These are phyloP conservation scores for Tricholaema leucomelas DNA, from an alignment of 2,113 vertebrate species.

Conservation along the genomic window DNA sequence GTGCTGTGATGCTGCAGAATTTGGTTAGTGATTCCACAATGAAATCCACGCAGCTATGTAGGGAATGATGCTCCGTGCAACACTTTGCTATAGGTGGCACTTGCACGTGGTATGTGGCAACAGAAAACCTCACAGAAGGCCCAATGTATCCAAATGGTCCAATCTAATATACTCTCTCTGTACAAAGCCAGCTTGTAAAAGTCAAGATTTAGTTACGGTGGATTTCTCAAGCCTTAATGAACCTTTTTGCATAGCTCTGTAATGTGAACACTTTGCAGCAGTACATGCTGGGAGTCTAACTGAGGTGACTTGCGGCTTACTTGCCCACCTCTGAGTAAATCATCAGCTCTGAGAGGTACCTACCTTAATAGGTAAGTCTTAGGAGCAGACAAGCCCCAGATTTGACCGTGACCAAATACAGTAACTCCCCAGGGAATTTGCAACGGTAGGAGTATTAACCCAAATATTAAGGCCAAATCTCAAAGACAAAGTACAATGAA, in stretches of 20 bases:
- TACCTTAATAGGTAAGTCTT: neutral
- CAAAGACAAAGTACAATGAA: neutral
- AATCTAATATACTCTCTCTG: neutral
- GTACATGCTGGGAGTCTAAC: neutral
- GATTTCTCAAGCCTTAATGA: neutral
- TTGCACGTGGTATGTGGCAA: neutral
- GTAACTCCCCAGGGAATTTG: neutral
- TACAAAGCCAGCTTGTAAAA: neutral
- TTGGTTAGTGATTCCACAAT: neutral
- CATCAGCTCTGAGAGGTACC: neutral
- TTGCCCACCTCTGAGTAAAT: neutral
- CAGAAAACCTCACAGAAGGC: neutral
- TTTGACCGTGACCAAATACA: neutral
- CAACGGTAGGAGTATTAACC: neutral
- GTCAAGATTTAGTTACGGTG: neutral
- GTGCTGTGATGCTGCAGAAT: neutral
- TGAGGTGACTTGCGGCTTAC: neutral
- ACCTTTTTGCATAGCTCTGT: neutral
- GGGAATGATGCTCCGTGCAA: neutral
- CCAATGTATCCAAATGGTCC: neutral
- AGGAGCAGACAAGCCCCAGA: neutral
- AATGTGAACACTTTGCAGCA: accelerated
- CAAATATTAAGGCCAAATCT: neutral
- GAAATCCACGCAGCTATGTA: neutral
- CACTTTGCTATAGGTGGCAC: neutral